Evolutionary conservation across 2,113 vertebrate species (phyloP).

Genomic region (Toxotes jaculatrix): DNA sequence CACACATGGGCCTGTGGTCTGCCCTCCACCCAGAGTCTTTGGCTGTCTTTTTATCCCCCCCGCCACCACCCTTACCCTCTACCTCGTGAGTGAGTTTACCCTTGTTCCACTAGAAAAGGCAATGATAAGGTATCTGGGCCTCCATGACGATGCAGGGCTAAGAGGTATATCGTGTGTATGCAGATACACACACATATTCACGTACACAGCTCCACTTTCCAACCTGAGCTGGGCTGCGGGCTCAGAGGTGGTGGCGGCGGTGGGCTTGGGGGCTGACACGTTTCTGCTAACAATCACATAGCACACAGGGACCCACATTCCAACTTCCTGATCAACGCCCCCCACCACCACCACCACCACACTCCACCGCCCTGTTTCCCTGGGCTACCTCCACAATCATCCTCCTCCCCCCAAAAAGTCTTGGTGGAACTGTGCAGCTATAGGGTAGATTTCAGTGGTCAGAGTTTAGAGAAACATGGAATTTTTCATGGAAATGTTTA

Average conservation of each 20-base stretch:
- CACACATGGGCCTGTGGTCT: constrained; percentile 73
- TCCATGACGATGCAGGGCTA: constrained; percentile 64
- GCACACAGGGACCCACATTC: constrained; percentile 93
- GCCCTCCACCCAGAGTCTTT: constrained; percentile 57
- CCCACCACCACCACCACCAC: constrained; percentile 29
- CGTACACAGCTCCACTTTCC: constrained; percentile 50
- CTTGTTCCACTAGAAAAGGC: constrained; percentile 81
- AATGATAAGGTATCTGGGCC: constrained; percentile 88
- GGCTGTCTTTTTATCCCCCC: constrained; percentile 33
- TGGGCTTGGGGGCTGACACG: constrained; percentile 88
- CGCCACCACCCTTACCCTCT: constrained; percentile 5
- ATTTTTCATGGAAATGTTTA: constrained; percentile 12
- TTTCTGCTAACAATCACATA: constrained; percentile 99
- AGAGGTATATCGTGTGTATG: constrained; percentile 39
- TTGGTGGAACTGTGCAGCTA: constrained; percentile 32
- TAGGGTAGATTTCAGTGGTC: constrained; percentile 8
- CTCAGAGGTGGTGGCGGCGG: constrained; percentile 71
- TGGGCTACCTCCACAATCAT: constrained; percentile 44
- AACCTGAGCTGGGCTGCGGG: constrained; percentile 66
- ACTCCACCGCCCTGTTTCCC: constrained; percentile 50
- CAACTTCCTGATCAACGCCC: constrained; percentile 85
- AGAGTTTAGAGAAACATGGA: constrained; percentile 17
- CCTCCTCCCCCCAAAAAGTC: constrained; percentile 44
- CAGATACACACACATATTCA: constrained; percentile 21
- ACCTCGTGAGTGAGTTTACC: constrained; percentile 75